Evolutionary conservation across 2,113 vertebrate genomes (phyloP), one percentile per base, ranked within the genome.

Genomic region (Nycticebus coucang): DNA sequence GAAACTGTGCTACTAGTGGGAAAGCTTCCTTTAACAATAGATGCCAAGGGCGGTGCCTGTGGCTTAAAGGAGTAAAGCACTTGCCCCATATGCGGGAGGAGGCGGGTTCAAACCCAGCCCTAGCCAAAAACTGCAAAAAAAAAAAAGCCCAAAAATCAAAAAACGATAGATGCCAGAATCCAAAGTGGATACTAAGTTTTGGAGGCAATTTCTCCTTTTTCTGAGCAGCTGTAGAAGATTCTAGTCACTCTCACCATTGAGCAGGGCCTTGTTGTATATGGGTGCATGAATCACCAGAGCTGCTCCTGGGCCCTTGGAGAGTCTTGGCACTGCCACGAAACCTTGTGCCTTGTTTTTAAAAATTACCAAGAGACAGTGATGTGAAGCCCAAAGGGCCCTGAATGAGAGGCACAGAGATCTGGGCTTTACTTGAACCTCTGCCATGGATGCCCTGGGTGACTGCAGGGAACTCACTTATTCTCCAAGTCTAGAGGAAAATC

Each of bases 141-240:
- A 4, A 41, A 41, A 41, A n/a, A n/a, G n/a, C n/a, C n/a, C n/a
- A 41, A 41, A 41, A 41, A 41, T 41, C n/a, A n/a, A 41, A 41
- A 41, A 50, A 50, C 98, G 78, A 99, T 95, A 1, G 99, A 99
- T 7, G 99, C 98, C 98, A 99, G 98, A 99, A 99, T 10, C 99
- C 96, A 10, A 99, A 99, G 97, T 99, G 99, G 91, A 98, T 98
- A 96, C 99, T 99, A 88, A 99, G 96, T 95, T 99, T 99, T 81
- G 98, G 98, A 64, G 99, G 98, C 45, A 99, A 98, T 95, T 99
- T 99, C 41, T 96, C 97, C 37, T 98, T 98, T 87, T 98, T 98
- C 94, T 99, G 99, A 96, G 98, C 98, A 97, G 98, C 97, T 93
- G 98, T 37, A 94, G 97, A 98, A 72, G 98, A 96, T 97, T 98